Evolutionary conservation across 1,140 invertebrate genomes (phyloP).

Genomic region (Achatina immaculata): DNA sequence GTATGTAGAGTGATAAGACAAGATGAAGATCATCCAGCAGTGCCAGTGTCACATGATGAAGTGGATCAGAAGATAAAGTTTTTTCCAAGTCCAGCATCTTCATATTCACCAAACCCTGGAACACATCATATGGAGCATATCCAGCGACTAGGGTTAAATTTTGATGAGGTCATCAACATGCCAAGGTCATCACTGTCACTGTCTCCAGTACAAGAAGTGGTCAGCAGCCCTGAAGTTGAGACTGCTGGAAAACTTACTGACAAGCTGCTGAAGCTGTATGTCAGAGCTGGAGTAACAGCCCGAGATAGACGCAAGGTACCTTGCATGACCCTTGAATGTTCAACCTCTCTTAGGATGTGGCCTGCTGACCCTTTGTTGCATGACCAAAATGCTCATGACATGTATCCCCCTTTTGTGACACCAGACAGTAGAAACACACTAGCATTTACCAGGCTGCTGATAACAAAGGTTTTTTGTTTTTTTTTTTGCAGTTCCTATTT

Average conservation of each 20-base stretch:
- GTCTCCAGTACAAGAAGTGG: constrained; percentile 32
- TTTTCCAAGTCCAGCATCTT: neutral
- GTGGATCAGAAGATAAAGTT: neutral
- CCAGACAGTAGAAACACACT: neutral
- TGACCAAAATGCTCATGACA: neutral
- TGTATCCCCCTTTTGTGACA: constrained; percentile 19
- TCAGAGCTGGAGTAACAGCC: constrained; percentile 46
- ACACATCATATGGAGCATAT: neutral
- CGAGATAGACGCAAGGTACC: constrained; percentile 50
- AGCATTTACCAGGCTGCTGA: neutral
- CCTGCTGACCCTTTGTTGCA: neutral
- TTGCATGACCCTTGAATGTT: constrained; percentile 36
- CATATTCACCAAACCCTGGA: neutral
- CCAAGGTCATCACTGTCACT: neutral
- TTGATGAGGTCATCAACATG: neutral
- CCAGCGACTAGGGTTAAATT: neutral
- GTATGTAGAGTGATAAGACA: neutral
- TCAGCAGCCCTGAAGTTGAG: constrained; percentile 39
- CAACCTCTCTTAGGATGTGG: neutral
- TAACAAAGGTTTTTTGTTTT: too few relatives aligned
- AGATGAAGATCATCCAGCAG: neutral
- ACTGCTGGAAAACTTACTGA: constrained; percentile 41
- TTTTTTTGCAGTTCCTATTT: too few relatives aligned
- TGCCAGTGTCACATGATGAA: neutral
- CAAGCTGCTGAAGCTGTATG: constrained; percentile 49